A percentile compares a stretch with the other conserved stretches of the same genome.
Evolutionary conservation across 2,113 vertebrate genomes (phyloP).

Genomic region (Steatornis caripensis): DNA sequence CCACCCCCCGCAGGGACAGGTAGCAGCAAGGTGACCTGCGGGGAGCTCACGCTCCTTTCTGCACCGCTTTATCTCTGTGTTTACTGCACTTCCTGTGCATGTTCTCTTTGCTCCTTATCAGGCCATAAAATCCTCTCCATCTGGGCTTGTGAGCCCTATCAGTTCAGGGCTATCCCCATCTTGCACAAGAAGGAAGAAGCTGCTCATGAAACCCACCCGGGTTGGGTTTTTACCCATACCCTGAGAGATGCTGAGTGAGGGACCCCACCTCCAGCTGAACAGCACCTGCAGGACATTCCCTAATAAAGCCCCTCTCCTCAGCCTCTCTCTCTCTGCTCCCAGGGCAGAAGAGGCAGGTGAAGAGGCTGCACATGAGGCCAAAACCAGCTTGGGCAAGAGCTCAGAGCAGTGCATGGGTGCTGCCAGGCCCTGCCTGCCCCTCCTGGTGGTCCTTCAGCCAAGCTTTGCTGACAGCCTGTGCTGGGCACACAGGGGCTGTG

Average conservation of each 20-base stretch:
- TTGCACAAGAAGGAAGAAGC: neutral
- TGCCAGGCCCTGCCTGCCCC: neutral
- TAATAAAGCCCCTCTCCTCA: neutral
- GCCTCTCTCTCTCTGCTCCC: too few species aligned
- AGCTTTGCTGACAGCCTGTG: neutral
- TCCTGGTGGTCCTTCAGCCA: neutral
- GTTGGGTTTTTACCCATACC: neutral
- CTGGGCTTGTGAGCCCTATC: rapidly evolving
- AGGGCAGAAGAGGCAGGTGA: neutral
- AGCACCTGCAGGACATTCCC: neutral
- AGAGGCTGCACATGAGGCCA: rapidly evolving
- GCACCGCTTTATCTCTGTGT: neutral
- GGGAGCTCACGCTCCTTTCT: neutral
- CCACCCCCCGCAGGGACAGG: neutral
- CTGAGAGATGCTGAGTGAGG: neutral
- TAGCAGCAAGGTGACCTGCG: rapidly evolving
- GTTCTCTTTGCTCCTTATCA: neutral
- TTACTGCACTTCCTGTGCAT: neutral
- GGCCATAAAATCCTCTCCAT: neutral
- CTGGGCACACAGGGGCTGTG: rapidly evolving
- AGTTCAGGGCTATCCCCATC: neutral
- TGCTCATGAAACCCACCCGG: neutral
- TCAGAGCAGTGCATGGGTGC: neutral
- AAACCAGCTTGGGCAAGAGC: neutral
- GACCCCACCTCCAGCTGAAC: neutral